These are phyloP conservation scores for Thalassarche chlororhynchos DNA, from an alignment of 2,113 vertebrate genomes.

Conservation along the genomic window DNA sequence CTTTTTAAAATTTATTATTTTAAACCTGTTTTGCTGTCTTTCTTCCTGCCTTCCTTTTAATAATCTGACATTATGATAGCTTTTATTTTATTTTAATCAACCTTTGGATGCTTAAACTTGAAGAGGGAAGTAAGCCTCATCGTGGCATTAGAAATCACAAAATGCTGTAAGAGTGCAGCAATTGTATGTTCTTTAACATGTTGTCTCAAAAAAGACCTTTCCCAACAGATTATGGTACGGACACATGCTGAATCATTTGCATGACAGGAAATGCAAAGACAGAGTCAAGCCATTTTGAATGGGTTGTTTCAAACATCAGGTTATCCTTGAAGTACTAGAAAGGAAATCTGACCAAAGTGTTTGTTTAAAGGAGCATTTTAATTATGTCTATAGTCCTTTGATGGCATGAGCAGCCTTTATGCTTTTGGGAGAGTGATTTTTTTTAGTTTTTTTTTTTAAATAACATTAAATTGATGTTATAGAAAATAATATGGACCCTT, in stretches of 20 bases:
- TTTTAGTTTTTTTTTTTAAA: neutral
- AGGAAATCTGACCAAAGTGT: neutral
- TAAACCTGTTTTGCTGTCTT: neutral
- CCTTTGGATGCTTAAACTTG: neutral
- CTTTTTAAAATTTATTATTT: slow-evolving; percentile 7
- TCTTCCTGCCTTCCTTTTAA: neutral
- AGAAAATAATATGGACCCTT: neutral
- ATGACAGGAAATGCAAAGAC: neutral
- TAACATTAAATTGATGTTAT: neutral
- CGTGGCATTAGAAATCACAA: neutral
- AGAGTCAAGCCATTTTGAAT: neutral
- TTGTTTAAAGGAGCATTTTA: neutral
- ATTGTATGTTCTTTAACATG: neutral
- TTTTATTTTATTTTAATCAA: slow-evolving; percentile 2
- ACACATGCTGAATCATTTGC: neutral
- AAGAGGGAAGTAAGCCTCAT: neutral
- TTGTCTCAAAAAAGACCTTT: neutral
- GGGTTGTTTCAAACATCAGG: neutral
- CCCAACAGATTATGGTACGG: neutral
- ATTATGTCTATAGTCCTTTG: neutral
- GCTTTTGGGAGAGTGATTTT: neutral
- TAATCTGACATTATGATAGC: neutral
- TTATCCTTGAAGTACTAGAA: neutral
- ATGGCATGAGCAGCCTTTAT: neutral
- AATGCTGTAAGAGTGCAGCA: neutral